These are phyloP conservation scores for Ifrita kowaldi DNA, from an alignment of 2,113 vertebrate genomes.

Conservation along the genomic window DNA sequence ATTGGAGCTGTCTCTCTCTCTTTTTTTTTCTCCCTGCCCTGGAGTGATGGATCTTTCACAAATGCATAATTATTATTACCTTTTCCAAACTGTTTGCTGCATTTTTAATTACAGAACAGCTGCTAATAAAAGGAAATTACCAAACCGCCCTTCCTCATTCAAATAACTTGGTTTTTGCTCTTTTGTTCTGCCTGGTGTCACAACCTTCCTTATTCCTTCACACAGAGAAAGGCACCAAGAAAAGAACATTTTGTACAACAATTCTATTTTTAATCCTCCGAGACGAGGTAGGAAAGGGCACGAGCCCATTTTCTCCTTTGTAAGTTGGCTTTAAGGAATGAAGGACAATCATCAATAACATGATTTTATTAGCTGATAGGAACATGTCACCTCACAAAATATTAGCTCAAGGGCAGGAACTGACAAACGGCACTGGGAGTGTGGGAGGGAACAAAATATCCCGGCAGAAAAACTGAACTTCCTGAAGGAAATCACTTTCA, in stretches of 20 bases:
- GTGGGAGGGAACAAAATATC: constrained; percentile 48
- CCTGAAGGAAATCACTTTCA: constrained; percentile 48
- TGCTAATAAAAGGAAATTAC: constrained; percentile 5
- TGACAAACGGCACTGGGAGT: constrained; percentile 15
- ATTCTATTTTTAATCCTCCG: background rate
- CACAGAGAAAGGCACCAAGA: background rate
- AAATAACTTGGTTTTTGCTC: background rate
- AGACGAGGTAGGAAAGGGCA: constrained; percentile 14
- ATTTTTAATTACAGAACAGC: constrained; percentile 46
- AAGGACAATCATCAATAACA: constrained; percentile 26
- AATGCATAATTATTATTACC: constrained; percentile 46
- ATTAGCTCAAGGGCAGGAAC: constrained; percentile 50
- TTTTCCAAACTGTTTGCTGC: constrained; percentile 52
- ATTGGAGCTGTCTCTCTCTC: background rate
- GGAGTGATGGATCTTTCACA: constrained; percentile 31
- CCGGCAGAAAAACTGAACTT: constrained; percentile 23
- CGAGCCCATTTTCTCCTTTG: background rate
- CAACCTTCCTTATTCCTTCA: background rate
- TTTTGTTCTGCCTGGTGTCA: background rate
- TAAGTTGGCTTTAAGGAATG: background rate
- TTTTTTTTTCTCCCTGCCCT: background rate
- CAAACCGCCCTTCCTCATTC: constrained; percentile 12
- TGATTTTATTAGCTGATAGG: constrained; percentile 41
- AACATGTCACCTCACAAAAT: constrained; percentile 6
- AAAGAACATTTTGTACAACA: background rate